phyloP scores from a whole-genome alignment of 2,797 vertebrate genomes.

The Sylvilagus floridanus region DNA sequence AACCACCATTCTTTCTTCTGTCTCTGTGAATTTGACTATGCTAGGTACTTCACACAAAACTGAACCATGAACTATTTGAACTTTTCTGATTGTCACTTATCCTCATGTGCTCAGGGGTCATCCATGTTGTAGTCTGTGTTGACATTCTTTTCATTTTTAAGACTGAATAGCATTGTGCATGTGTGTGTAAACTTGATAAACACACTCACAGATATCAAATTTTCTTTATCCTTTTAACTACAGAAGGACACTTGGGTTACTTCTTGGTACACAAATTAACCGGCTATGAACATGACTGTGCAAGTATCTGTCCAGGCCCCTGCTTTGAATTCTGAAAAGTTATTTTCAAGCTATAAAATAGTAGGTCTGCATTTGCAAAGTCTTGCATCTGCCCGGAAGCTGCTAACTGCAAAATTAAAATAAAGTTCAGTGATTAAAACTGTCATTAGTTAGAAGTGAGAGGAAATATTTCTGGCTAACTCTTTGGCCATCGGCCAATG shows the following conservation, averaged over 20 bases:
- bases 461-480: slow-evolving; percentile 44
- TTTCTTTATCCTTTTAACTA: background rate
- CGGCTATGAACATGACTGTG: background rate
- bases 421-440: slow-evolving; percentile 34
- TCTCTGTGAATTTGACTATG: background rate
- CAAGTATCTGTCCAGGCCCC: background rate
- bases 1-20: background rate
- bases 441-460: slow-evolving; percentile 47
- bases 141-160: background rate
- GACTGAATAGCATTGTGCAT: background rate
- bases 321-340: background rate
- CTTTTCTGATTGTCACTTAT: background rate
- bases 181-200: no score
- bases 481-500: slow-evolving; percentile 1
- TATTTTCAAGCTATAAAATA: slow-evolving; percentile 36
- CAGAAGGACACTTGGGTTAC: background rate
- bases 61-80: background rate
- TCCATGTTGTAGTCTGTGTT: background rate
- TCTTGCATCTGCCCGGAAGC: background rate
- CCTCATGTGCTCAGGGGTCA: background rate
- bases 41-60: background rate
- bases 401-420: slow-evolving; percentile 51
- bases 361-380: slow-evolving; percentile 2
- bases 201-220: background rate
- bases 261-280: background rate